Evolutionary conservation across 2,797 vertebrate genomes (phyloP).

Genomic region (Scolopax bukidnonensis): DNA sequence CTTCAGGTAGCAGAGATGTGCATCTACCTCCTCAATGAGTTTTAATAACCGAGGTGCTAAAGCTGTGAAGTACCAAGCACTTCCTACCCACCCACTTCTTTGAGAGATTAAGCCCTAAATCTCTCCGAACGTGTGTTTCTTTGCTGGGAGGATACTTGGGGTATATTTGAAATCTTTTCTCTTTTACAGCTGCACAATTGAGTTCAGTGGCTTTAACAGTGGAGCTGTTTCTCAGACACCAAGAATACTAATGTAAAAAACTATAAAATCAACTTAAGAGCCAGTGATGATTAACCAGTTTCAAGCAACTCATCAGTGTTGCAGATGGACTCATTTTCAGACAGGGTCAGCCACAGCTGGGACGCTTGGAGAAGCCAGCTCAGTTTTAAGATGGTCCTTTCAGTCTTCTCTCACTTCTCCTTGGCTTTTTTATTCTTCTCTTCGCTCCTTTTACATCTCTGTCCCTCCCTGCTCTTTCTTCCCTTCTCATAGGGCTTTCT

Average conservation of each 20-base stretch:
- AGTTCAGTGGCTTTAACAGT: not conserved
- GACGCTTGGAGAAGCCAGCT: not conserved
- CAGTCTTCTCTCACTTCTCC: not conserved
- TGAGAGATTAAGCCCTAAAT: constrained; percentile 11
- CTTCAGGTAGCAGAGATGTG: constrained; percentile 44
- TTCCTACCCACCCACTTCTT: constrained; percentile 6
- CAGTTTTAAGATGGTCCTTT: not conserved
- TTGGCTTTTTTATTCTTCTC: not conserved
- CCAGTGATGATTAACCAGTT: not conserved
- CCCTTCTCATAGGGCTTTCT: not conserved
- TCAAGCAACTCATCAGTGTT: not conserved
- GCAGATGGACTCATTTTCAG: not conserved
- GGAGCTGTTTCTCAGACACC: not conserved
- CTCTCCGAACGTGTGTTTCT: not conserved
- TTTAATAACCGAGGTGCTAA: constrained; percentile 17
- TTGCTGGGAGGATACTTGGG: not conserved
- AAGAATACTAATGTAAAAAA: not conserved
- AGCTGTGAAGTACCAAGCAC: constrained; percentile 28
- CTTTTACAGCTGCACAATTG: not conserved
- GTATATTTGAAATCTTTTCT: not conserved
- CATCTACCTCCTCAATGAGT: constrained; percentile 35
- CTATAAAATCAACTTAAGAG: not conserved
- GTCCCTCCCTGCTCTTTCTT: not conserved
- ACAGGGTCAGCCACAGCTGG: not conserved
- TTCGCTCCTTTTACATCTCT: not conserved